Base-by-base conservation (phyloP, 2,888 invertebrate genomes). In the Tridacna crocea region DNA sequence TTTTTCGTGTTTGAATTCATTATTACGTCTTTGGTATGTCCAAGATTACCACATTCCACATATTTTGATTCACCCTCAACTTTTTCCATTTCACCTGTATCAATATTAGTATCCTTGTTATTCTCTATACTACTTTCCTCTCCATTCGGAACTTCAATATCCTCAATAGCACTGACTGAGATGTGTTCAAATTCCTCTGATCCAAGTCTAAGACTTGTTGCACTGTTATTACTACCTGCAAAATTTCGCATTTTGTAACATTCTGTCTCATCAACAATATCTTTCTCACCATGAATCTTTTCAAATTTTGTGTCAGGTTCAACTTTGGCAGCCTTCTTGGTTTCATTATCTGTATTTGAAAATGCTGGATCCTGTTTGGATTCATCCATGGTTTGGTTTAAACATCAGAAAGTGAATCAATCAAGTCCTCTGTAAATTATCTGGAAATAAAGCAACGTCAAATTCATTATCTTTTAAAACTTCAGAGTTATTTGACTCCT, bases 131-230 rank as follows among this genome's bases (percentile, higher is more conserved):
- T 46, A 68, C 46, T 46, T 10, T 47, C n/a, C 8, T 46, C 47
- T 19, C 46, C 47, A n/a, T 47, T 46, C 10, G 26, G 61, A n/a
- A 12, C 6, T 11, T 68, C 70, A 11, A 70, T 24, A 24, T 36
- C 66, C 12, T 74, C 70, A 55, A 80, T 27, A 26, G 66, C 73
- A 51, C 72, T 66, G 46, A 73, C 47, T 27, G 80, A 80, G 27
- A 80, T 80, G 74, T 80, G 65, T 48, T 74, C 80, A 73, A 80
- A 80, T 22, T 80, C 80, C 58, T 80, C 80, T 17, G 77, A 68
- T 15, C 13, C n/a, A 55, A 66, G 66, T n/a, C 76, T 48, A 1
- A 17, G 26, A 66, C 76, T 70, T n/a, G 13, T 26, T 70, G 70
- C 12, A 51, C 51, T 70, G 26, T 51, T 70, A n/a, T 46, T 51